These are phyloP conservation scores for Drosophila sucinea DNA, from an alignment of 1,140 invertebrate species.

Conservation along the genomic window DNA sequence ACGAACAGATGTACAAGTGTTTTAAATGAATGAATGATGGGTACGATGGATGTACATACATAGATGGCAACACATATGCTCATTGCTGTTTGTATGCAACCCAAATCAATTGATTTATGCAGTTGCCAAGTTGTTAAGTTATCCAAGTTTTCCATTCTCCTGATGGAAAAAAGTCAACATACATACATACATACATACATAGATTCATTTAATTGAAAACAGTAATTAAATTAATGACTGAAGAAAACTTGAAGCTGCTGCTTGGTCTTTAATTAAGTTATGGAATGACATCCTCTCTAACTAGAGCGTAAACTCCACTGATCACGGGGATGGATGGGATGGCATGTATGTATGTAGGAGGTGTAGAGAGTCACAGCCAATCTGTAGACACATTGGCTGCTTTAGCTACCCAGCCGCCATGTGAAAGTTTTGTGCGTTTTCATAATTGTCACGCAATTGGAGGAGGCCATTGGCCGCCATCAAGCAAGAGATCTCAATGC, in stretches of 20 bases:
- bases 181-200: background rate
- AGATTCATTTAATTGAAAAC: slow-evolving; percentile 58
- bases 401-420: slow-evolving; percentile 6
- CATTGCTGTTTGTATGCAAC: slow-evolving; percentile 34
- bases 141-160: slow-evolving; percentile 29
- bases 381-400: slow-evolving; percentile 48
- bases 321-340: background rate
- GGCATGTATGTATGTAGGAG: background rate
- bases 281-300: slow-evolving; percentile 43
- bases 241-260: slow-evolving; percentile 22
- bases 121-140: slow-evolving; percentile 36
- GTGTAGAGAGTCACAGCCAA: background rate
- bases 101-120: slow-evolving; percentile 79
- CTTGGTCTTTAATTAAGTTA: slow-evolving; percentile 66
- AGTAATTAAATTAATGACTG: slow-evolving; percentile 74
- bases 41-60: background rate
- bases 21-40: slow-evolving; percentile 64
- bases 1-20: slow-evolving; percentile 80
- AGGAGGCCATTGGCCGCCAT: slow-evolving; percentile 40
- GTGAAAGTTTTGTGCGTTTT: slow-evolving; percentile 35
- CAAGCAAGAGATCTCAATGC: slow-evolving; percentile 43
- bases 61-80: background rate
- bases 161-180: background rate
- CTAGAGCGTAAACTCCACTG: slow-evolving; percentile 12
- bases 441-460: slow-evolving; percentile 59